Conservation (phyloP, 2,888 invertebrate species). For the Clusia tigrina region DNA sequence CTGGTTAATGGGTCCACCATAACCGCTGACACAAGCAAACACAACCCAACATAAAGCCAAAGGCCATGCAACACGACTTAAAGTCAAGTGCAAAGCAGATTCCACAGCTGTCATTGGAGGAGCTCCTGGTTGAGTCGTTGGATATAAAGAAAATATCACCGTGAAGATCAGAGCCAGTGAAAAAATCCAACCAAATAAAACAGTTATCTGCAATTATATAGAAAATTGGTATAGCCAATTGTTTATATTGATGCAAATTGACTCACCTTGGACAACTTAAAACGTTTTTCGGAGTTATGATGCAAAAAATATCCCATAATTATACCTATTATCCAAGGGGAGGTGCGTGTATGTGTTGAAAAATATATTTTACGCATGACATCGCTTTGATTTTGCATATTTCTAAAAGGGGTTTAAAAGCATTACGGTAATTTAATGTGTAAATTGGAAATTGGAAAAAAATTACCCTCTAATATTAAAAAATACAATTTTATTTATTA, state of each 20-base stretch:
- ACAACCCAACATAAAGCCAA: conserved; percentile 52
- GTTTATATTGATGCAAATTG: neutral
- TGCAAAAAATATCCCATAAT: conserved; percentile 52
- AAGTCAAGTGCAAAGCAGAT: conserved; percentile 48
- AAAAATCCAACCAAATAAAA: conserved; percentile 45
- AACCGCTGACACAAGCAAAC: conserved; percentile 51
- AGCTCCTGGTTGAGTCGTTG: conserved; percentile 35
- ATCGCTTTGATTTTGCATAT: conserved; percentile 22
- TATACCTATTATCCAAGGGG: conserved; percentile 52
- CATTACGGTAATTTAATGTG: neutral
- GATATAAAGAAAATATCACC: conserved; percentile 45
- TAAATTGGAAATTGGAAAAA: neutral
- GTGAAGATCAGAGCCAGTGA: conserved; percentile 40
- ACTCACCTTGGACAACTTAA: conserved; percentile 37
- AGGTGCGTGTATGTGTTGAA: conserved; percentile 48
- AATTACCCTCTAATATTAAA: conserved; percentile 18
- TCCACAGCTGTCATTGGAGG: conserved; percentile 36
- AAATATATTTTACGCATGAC: conserved; percentile 44
- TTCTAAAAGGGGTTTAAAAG: conserved; percentile 24
- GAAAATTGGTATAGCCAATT: too few species aligned
- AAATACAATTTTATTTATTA: conserved; percentile 44
- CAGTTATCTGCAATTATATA: neutral
- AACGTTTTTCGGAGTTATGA: conserved; percentile 36
- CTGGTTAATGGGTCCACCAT: conserved; percentile 50
- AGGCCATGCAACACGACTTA: conserved; percentile 54